A percentile compares a stretch with the other conserved stretches of the same genome.
phyloP scores from a whole-genome alignment of 2,797 vertebrate species.

The Lagocephalus sceleratus region DNA sequence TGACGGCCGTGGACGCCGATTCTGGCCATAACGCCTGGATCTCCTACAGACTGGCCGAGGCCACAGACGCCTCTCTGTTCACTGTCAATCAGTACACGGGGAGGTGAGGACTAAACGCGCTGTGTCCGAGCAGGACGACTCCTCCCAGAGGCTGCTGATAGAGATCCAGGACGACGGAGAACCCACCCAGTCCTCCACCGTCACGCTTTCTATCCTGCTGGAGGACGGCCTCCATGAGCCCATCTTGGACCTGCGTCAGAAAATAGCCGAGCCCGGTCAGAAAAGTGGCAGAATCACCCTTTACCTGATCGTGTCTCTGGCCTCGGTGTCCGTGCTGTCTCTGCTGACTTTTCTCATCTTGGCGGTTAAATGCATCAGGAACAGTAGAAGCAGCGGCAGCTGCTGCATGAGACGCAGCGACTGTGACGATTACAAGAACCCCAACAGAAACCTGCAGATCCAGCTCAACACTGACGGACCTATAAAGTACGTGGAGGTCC shows the following conservation, averaged over 20 bases:
- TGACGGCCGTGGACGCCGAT: constrained; percentile 81
- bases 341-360: constrained; percentile 67
- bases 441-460: constrained; percentile 74
- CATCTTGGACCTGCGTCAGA: constrained; percentile 57
- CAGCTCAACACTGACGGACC: constrained; percentile 77
- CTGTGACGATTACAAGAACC: constrained; percentile 69
- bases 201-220: constrained; percentile 61
- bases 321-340: constrained; percentile 67
- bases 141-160: constrained; percentile 71
- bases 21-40: constrained; percentile 85
- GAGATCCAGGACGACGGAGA: constrained; percentile 73
- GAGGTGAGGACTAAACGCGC: constrained; percentile 78
- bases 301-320: constrained; percentile 69
- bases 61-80: constrained; percentile 74
- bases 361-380: constrained; percentile 67
- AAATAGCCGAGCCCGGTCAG: constrained; percentile 45
- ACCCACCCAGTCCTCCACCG: constrained; percentile 64
- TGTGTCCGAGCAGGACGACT: constrained; percentile 70
- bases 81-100: constrained; percentile 76
- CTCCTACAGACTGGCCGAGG: constrained; percentile 76
- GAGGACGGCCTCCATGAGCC: constrained; percentile 65
- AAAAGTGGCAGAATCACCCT: constrained; percentile 63
- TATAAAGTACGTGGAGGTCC: constrained; percentile 77
- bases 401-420: constrained; percentile 61
- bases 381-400: constrained; percentile 45